Percentiles rank a stretch among this genome's conserved stretches.
phyloP scores from a whole-genome alignment of 2,888 invertebrate genomes.

The Panzeria rudis region DNA sequence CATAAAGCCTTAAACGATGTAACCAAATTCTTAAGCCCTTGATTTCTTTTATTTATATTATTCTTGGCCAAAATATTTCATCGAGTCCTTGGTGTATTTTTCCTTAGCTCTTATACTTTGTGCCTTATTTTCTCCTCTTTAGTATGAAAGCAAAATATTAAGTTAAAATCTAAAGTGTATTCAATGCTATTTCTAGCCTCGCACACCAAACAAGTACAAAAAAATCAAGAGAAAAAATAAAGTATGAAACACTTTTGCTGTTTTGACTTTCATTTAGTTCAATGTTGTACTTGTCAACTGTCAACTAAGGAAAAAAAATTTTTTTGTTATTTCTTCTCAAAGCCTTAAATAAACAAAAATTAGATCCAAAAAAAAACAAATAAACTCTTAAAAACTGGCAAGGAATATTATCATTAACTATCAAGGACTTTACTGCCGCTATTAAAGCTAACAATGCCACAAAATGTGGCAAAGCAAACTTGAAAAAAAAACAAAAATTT shows the following conservation, averaged over 20 bases:
- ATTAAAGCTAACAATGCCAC: background rate
- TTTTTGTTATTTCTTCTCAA: conserved; percentile 21
- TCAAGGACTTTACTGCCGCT: conserved; percentile 14
- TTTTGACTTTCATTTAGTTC: conserved; percentile 67
- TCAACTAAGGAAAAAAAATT: conserved; percentile 57
- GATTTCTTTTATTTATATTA: too few relatives aligned
- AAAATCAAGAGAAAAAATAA: conserved; percentile 2
- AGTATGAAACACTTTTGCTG: conserved; percentile 46
- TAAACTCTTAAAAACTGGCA: conserved; percentile 11
- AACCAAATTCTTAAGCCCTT: too few relatives aligned
- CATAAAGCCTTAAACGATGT: too few relatives aligned
- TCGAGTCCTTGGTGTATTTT: background rate
- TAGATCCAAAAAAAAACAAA: background rate
- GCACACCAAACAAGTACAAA: conserved; percentile 1
- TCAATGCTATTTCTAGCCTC: conserved; percentile 45
- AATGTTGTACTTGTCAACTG: conserved; percentile 68
- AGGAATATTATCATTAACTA: conserved; percentile 51
- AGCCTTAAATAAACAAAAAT: conserved; percentile 48
- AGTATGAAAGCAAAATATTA: conserved; percentile 13
- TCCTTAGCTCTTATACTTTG: background rate
- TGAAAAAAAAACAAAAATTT: background rate
- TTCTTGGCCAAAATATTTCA: background rate
- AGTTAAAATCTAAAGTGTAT: conserved; percentile 47
- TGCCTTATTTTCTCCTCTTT: background rate
- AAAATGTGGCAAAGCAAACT: conserved; percentile 17